Evolutionary conservation across 2,113 vertebrate genomes (phyloP), one percentile per base, ranked within the genome.

Genomic region (Daboia siamensis): DNA sequence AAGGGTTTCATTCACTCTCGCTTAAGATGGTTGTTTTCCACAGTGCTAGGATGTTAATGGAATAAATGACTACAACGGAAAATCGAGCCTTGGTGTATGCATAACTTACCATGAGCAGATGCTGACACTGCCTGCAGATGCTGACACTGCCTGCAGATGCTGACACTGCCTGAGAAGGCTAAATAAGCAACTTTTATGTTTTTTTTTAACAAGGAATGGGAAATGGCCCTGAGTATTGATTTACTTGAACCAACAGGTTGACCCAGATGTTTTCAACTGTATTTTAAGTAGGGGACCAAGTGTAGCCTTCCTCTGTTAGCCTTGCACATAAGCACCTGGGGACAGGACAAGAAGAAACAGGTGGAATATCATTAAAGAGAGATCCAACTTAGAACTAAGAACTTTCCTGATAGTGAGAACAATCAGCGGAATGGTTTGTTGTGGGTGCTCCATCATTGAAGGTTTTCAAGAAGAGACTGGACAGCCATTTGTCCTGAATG

Each of bases 11-110:
- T 52, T 89, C 86, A 90, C 86, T 44, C 33, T 86, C 21, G 59
- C 24, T 3, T 17, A 1, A 90, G 59, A 92, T 88, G 23, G 85
- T 92, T 61, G 89, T 54, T 84, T 87, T 6, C 69, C 64, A 85
- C 91, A 90, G 39, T 0, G 3, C 74, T 54, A 86, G 29, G 92
- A 86, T 5, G 0, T 80, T 94, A 96, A 89, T 89, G 69, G 91
- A 52, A 85, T 90, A 90, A 90, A 89, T 92, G 86, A 85, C 74
- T 26, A 86, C 26, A 86, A 44, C 80, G 74, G 92, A 54, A 54
- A 57, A 54, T n/a, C n/a, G 39, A 59, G 64, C 39, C 33, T 21
- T 64, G 5, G 29, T 4, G 2, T 59, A 59, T 59, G 55, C 51
- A 46, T 88, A 88, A 92, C 59, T 55, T 46, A 46, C 46, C 84